Percentiles rank a stretch among this genome's conserved stretches.
Conservation (phyloP, 2,113 vertebrate species). For the Macaca nemestrina region DNA sequence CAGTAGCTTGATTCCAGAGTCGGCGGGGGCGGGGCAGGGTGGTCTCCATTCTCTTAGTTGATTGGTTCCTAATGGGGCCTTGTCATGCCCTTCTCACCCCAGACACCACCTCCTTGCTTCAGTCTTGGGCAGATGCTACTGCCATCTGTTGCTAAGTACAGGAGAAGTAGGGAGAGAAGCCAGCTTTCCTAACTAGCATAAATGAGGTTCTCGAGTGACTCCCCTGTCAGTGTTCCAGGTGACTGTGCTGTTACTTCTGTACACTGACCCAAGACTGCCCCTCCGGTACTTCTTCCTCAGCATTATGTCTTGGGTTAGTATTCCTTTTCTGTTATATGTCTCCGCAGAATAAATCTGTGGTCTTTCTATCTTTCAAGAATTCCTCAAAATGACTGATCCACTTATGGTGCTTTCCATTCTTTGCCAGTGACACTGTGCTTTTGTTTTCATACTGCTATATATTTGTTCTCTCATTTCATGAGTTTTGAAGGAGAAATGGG, state of each 20-base stretch:
- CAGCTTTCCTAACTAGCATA: not conserved
- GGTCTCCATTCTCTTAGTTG: not conserved
- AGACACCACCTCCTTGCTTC: not conserved
- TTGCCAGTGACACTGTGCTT: not conserved
- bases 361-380: not conserved
- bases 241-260: not conserved
- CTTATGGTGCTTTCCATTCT: not conserved
- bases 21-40: fast-evolving
- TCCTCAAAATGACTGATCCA: not conserved
- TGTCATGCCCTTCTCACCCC: not conserved
- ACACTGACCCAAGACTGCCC: not conserved
- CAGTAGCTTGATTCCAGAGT: not conserved
- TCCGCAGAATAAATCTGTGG: not conserved
- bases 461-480: not conserved
- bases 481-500: not conserved
- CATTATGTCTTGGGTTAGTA: not conserved
- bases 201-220: not conserved
- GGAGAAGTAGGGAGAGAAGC: not conserved
- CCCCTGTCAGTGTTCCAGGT: fast-evolving
- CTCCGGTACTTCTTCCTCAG: not conserved
- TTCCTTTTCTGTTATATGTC: not conserved
- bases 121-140: not conserved
- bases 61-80: not conserved
- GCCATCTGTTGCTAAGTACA: not conserved
- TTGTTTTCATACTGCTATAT: not conserved